Evolutionary conservation across 2,888 invertebrate species (phyloP).

Genomic region (Melinopterus prodromus): DNA sequence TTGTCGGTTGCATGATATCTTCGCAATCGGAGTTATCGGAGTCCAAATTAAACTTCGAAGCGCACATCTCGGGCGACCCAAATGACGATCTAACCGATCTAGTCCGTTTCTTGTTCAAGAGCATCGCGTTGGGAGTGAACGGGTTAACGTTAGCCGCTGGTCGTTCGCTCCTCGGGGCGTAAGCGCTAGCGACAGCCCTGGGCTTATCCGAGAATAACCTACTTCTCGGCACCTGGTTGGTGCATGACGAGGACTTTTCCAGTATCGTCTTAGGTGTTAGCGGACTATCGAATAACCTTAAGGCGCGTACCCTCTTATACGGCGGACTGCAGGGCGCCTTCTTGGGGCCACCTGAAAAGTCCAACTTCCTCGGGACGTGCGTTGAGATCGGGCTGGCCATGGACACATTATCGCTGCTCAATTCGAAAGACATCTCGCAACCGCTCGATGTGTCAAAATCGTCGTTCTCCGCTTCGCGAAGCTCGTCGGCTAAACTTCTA

Average conservation of each 20-base stretch:
- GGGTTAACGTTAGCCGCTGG: slow-evolving; percentile 84
- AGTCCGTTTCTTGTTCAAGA: slow-evolving; percentile 72
- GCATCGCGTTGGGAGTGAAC: slow-evolving; percentile 79
- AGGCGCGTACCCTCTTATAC: slow-evolving; percentile 66
- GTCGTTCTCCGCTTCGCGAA: slow-evolving; percentile 48
- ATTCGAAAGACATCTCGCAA: slow-evolving; percentile 72
- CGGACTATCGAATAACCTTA: slow-evolving; percentile 83
- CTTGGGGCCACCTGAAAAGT: slow-evolving; percentile 62
- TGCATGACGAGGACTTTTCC: slow-evolving; percentile 71
- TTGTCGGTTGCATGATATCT: slow-evolving; percentile 76
- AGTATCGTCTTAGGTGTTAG: slow-evolving; percentile 85
- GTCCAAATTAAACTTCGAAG: slow-evolving; percentile 52
- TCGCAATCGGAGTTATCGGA: slow-evolving; percentile 62
- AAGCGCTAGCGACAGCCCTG: slow-evolving; percentile 57
- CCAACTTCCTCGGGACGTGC: slow-evolving; percentile 68
- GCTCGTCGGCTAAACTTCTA: slow-evolving; percentile 48
- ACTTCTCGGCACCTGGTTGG: slow-evolving; percentile 67
- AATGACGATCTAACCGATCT: slow-evolving; percentile 67
- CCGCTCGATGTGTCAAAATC: slow-evolving; percentile 62
- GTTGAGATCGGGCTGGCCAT: slow-evolving; percentile 58
- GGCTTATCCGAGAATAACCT: slow-evolving; percentile 65
- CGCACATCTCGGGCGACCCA: slow-evolving; percentile 51
- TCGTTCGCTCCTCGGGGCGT: slow-evolving; percentile 59
- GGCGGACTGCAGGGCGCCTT: slow-evolving; percentile 65
- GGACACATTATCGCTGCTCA: slow-evolving; percentile 62